These are phyloP conservation scores for Sarcophaga bullata DNA, from an alignment of 1,140 invertebrate species.

Conservation along the genomic window DNA sequence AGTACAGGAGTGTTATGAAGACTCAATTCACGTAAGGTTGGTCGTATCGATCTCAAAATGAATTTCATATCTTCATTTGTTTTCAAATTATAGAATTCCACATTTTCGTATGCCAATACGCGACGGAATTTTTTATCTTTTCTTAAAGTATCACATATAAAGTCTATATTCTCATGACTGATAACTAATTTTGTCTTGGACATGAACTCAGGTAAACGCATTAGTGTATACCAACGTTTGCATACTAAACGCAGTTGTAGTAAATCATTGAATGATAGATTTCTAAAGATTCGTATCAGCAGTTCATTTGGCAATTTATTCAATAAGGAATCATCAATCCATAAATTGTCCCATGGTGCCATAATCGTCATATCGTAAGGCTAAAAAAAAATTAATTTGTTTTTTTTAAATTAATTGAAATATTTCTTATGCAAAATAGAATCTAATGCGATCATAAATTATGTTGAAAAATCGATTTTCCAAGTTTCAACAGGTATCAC, in stretches of 20 bases:
- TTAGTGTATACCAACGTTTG: conserved; percentile 53
- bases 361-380: too few relatives aligned
- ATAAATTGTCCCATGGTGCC: too few relatives aligned
- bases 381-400: too few relatives aligned
- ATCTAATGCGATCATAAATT: too few relatives aligned
- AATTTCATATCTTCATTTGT: conserved; percentile 46
- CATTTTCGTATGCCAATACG: conserved; percentile 49
- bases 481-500: too few relatives aligned
- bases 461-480: too few relatives aligned
- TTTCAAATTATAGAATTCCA: conserved; percentile 52
- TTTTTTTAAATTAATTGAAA: too few relatives aligned
- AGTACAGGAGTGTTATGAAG: conserved; percentile 56
- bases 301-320: conserved; percentile 54
- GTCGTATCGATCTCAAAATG: conserved; percentile 46
- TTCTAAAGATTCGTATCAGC: conserved; percentile 56
- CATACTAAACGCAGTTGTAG: conserved; percentile 54
- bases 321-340: not conserved
- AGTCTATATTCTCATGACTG: conserved; percentile 50
- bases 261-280: conserved; percentile 54
- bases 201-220: conserved; percentile 50
- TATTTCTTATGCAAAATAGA: too few relatives aligned
- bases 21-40: conserved; percentile 48
- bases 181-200: conserved; percentile 50
- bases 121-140: conserved; percentile 28
- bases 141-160: conserved; percentile 48